Evolutionary conservation across 2,797 vertebrate genomes (phyloP).

Genomic region (Eospalax fontanierii): DNA sequence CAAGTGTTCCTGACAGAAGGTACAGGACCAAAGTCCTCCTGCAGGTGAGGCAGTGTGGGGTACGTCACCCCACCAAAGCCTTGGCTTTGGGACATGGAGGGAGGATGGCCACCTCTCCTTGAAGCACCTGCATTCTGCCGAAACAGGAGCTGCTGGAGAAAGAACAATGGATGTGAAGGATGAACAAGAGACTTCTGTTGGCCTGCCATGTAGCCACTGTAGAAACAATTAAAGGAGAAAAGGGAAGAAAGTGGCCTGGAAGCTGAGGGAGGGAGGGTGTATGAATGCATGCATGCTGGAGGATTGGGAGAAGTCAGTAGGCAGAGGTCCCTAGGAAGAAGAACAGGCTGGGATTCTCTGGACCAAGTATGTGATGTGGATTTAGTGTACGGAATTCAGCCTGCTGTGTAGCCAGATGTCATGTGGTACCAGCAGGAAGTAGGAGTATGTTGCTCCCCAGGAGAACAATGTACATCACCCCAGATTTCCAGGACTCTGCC

Average conservation of each 20-base stretch:
- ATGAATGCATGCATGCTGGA: background rate
- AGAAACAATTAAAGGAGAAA: background rate
- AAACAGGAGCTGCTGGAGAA: background rate
- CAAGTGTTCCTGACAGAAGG: background rate
- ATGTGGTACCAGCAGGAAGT: background rate
- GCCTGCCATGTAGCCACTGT: background rate
- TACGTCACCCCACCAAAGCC: background rate
- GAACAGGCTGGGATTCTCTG: background rate
- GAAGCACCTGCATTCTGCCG: background rate
- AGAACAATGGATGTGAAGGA: background rate
- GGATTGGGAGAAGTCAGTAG: background rate
- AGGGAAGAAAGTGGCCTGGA: background rate
- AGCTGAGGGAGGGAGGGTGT: background rate
- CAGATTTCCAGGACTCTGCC: background rate
- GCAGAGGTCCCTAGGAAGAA: background rate
- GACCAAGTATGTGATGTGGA: background rate
- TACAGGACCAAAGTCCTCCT: background rate
- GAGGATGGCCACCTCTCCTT: background rate
- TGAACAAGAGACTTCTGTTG: background rate
- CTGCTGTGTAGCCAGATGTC: background rate
- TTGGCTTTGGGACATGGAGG: background rate
- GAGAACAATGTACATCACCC: background rate
- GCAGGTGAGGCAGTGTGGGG: accelerated
- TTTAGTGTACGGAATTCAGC: background rate
- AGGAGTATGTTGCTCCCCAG: background rate